Evolutionary conservation across 2,113 vertebrate species (phyloP).

Genomic region (Tetraodon nigroviridis): DNA sequence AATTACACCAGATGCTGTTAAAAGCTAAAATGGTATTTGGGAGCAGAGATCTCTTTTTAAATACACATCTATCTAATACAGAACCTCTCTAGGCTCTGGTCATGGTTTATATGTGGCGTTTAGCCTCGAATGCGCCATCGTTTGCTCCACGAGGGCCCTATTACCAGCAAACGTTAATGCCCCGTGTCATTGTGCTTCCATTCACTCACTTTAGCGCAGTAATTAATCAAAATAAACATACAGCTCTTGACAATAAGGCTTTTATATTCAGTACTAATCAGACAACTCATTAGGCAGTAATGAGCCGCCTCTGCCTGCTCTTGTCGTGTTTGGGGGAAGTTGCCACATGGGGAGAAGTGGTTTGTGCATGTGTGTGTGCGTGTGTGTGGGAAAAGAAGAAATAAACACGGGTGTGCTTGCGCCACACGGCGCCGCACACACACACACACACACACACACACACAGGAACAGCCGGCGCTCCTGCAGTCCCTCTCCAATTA

Average conservation of each 20-base stretch:
- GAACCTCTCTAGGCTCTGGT: constrained; percentile 7
- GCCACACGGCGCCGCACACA: constrained; percentile 7
- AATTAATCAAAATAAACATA: constrained; percentile 76
- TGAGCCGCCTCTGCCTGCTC: constrained; percentile 63
- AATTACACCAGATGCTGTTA: background rate
- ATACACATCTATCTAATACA: constrained; percentile 2
- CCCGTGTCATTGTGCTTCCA: constrained; percentile 51
- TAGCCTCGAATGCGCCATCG: constrained; percentile 11
- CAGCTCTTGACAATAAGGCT: constrained; percentile 64
- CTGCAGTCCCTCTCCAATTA: constrained; percentile 74
- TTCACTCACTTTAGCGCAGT: constrained; percentile 66
- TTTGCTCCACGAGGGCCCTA: constrained; percentile 40
- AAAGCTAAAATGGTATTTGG: background rate
- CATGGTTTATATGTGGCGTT: constrained; percentile 2
- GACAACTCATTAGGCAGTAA: constrained; percentile 75
- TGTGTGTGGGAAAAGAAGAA: background rate
- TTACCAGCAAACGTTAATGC: constrained; percentile 50
- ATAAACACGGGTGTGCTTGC: constrained; percentile 29
- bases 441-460: constrained; percentile 8
- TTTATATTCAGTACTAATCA: constrained; percentile 72
- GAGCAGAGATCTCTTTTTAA: constrained; percentile 3
- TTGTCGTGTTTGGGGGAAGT: constrained; percentile 63
- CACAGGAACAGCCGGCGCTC: constrained; percentile 43
- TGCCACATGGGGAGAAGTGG: constrained; percentile 50
- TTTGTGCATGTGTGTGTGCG: constrained; percentile 10